Evolutionary conservation across 2,113 vertebrate genomes (phyloP).

Genomic region (Antennarius striatus): DNA sequence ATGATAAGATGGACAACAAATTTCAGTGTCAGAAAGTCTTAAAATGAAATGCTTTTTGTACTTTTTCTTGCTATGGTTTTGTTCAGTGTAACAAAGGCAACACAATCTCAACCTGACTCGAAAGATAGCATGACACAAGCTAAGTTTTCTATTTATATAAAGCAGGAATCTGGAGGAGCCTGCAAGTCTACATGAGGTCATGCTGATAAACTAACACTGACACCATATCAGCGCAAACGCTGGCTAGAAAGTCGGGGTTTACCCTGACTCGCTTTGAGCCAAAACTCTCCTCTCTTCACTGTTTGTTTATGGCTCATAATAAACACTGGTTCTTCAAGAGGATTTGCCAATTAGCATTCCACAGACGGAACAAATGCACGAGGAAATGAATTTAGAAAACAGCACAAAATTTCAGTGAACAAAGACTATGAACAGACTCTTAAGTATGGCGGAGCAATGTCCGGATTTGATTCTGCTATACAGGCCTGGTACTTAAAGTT

Average conservation of each 20-base stretch:
- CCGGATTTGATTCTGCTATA: no score
- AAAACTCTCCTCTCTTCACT: constrained; percentile 40
- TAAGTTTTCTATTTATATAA: constrained; percentile 38
- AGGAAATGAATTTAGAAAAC: constrained; percentile 35
- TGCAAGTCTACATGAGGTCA: constrained; percentile 67
- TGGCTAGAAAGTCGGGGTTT: constrained; percentile 34
- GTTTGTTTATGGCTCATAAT: constrained; percentile 65
- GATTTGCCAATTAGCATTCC: constrained; percentile 69
- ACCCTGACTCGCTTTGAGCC: constrained; percentile 11
- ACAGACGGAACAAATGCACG: constrained; percentile 13
- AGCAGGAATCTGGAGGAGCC: constrained; percentile 67
- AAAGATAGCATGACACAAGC: constrained; percentile 27
- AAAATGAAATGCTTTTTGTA: background rate
- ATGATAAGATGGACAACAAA: constrained; percentile 20
- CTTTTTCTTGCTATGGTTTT: background rate
- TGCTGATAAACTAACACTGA: constrained; percentile 52
- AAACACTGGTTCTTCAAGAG: constrained; percentile 60
- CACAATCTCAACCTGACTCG: constrained; percentile 6
- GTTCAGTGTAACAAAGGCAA: constrained; percentile 15
- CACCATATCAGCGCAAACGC: constrained; percentile 40
- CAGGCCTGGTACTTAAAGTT: no score
- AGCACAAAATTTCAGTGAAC: constrained; percentile 9
- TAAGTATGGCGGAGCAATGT: no score
- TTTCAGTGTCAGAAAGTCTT: constrained; percentile 24
- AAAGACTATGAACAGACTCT: no score